These are phyloP conservation scores for Phalacrocorax aristotelis DNA, from an alignment of 2,113 vertebrate species.

Conservation along the genomic window DNA sequence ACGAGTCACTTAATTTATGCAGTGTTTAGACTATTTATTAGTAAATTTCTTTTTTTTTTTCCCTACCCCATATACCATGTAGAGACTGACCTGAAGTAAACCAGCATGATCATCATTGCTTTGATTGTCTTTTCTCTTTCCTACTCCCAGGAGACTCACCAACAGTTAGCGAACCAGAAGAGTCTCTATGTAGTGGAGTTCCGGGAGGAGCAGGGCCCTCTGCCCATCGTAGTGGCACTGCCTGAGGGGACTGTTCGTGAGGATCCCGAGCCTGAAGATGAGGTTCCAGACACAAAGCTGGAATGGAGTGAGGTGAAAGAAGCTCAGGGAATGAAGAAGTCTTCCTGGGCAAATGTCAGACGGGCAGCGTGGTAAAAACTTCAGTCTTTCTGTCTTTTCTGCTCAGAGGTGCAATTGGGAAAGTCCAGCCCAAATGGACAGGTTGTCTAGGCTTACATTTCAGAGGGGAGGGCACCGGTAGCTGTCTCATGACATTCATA, in stretches of 20 bases:
- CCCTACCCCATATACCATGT: rapidly evolving
- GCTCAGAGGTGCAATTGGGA: neutral
- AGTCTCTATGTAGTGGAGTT: constrained; percentile 90
- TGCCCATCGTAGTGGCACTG: constrained; percentile 86
- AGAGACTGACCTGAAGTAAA: neutral
- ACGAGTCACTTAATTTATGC: neutral
- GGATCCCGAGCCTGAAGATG: constrained; percentile 78
- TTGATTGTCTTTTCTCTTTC: neutral
- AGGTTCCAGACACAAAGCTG: constrained; percentile 78
- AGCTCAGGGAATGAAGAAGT: constrained; percentile 80
- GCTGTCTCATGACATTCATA: too few relatives aligned
- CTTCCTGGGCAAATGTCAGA: constrained; percentile 81
- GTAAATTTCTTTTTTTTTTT: too few relatives aligned
- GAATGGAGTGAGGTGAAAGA: constrained; percentile 87
- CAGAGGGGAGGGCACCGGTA: neutral
- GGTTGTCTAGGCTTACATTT: neutral
- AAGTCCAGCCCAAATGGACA: neutral
- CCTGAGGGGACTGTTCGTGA: constrained; percentile 61
- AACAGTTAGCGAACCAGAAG: constrained; percentile 83
- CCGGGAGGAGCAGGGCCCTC: constrained; percentile 79
- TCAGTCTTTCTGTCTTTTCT: neutral
- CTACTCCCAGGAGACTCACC: constrained; percentile 84
- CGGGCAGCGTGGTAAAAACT: constrained; percentile 73
- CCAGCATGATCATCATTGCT: neutral
- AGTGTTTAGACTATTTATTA: neutral